Base-by-base conservation (phyloP, 2,113 vertebrate species). In the Microcebus griseorufus region DNA sequence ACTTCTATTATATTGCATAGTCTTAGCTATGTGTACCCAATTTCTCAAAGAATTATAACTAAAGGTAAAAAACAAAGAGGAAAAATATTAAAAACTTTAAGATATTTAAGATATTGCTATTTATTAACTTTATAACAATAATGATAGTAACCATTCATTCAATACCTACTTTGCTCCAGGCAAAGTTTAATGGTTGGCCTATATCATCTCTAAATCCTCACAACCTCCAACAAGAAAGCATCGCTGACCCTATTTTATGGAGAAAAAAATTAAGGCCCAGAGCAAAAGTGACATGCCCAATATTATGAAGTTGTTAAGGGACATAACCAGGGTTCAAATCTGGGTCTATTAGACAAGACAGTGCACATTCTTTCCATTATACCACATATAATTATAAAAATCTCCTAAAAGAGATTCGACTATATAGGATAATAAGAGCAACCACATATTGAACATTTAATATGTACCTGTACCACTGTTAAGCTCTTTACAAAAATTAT, bases 221-320 rank as follows among this genome's bases (percentile, higher is more conserved):
- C 53, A 88, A 80, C 32, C 58, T 76, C 27, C 34, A 29, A 81
- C 27, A 62, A 92, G 6, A 76, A 91, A 72, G 11, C 55, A 69
- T 37, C 23, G 69, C 17, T 39, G 64, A 90, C 16, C 16, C 34
- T 58, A 45, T 34, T 55, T 69, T 95, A 90, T 0, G 0, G 37
- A 84, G 70, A 67, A 96, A 67, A 95, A 97, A 97, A 97, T 60
- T 45, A 81, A 87, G 79, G 48, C 20, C 79, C 81, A 93, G 82
- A 20, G 45, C 51, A 70, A 76, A 95, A 94, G 55, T n/a, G 83
- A 89, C 23, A 89, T 90, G 90, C 90, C 94, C 90, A 96, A 92
- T 45, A 75, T 4, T 6, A 92, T 0, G 0, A 45, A 86, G 92
- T 45, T 97, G 75, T 90, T 93, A 92, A 97, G 37, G 0, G 0